Percentiles rank a stretch among this genome's conserved stretches.
These are phyloP conservation scores for Timema cristinae DNA, from an alignment of 2,888 invertebrate species.

Conservation along the genomic window DNA sequence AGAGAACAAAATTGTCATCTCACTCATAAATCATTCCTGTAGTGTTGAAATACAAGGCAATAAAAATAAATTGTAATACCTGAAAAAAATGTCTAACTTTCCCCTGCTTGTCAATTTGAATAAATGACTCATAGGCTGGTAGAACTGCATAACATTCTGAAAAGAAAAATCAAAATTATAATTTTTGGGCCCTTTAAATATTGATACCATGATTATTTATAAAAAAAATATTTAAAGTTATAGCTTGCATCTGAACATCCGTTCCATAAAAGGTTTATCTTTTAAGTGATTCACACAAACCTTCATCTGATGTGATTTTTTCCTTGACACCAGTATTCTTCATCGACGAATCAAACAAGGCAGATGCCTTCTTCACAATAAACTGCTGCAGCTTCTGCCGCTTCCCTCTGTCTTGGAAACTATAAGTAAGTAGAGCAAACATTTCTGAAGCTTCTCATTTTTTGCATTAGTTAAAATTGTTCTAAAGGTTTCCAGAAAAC, in stretches of 20 bases:
- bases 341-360: conserved; percentile 59
- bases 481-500: too few species aligned
- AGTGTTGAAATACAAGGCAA: too few species aligned
- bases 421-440: conserved; percentile 34
- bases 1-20: conserved; percentile 18
- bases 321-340: conserved; percentile 50
- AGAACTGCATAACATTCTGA: conserved; percentile 73
- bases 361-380: conserved; percentile 76
- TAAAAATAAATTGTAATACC: conserved; percentile 48
- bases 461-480: background rate
- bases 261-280: too few species aligned
- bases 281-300: conserved; percentile 36
- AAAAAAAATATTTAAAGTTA: too few species aligned
- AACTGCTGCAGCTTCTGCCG: conserved; percentile 82
- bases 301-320: conserved; percentile 57
- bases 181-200: conserved; percentile 23
- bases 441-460: background rate
- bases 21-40: too few species aligned
- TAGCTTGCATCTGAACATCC: too few species aligned
- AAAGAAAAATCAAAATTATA: conserved; percentile 37
- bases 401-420: conserved; percentile 78
- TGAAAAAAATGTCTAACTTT: conserved; percentile 76
- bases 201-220: too few species aligned
- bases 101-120: conserved; percentile 72
- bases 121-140: conserved; percentile 83